Base-by-base conservation (phyloP, 2,113 vertebrate genomes). In the Raja brachyura region DNA sequence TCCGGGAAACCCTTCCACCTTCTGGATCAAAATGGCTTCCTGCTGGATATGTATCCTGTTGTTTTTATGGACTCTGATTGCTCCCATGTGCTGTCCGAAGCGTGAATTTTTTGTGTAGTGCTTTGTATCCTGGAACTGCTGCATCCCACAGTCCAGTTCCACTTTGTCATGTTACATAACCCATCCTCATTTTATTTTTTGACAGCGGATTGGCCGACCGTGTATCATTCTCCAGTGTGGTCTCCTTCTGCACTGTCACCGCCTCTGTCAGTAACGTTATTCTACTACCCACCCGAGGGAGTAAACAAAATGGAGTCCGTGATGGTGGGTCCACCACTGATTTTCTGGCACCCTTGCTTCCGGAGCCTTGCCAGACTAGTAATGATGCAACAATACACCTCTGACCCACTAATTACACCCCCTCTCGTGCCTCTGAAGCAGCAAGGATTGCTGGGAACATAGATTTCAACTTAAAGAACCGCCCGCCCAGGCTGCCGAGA, bases 11-110 rank as follows among this genome's bases (percentile, higher is more conserved):
- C 97, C 96, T 97, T 99, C 98, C 1, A 97, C 97, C 93, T 99
- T 98, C 96, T 99, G 98, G 99, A 96, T 99, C 94, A 99, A 99
- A 96, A 98, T 99, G 97, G 96, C 94, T 0, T 99, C 98, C 93
- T 99, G 98, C 93, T 99, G 99, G 99, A 93, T 98, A 81, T 99
- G 98, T 93, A 96, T 99, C 66, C 28, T 96, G 61, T 88, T 99
- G 61, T 99, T 99, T 95, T 94, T 98, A 93, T 96, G 96, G 94
- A 99, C 98, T 54, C 97, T 99, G 48, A 0, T 97, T 0, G 97
- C 97, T 5, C 99, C 99, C 0, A 96, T 99, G 93, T 97, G 98
- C 95, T 98, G 97, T 93, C 96, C 97, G 33, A 96, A 95, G 93
- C 96, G 96, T 90, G 93, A 94, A 39, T 97, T 97, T 93, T 94